Percentiles rank a stretch among this genome's conserved stretches.
Conservation (phyloP, 2,113 vertebrate genomes). For the Artemisiospiza belli region DNA sequence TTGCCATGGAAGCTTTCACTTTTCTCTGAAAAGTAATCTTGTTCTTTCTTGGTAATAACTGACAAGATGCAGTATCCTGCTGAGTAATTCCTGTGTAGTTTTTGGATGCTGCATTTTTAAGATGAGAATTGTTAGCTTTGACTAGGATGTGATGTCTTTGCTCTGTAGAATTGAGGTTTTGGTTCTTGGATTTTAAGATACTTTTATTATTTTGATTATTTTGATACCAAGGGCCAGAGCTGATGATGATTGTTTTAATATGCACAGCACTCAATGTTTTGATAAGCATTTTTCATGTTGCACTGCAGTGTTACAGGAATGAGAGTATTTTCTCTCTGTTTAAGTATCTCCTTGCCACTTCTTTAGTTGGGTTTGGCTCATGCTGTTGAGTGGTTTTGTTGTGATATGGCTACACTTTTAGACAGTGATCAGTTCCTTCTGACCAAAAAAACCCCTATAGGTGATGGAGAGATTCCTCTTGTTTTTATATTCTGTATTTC, state of each 20-base stretch:
- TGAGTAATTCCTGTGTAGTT: background rate
- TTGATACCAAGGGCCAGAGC: background rate
- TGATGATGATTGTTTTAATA: background rate
- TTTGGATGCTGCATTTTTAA: background rate
- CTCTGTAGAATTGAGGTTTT: background rate
- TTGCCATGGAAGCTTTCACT: slow-evolving; percentile 37
- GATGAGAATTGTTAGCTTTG: background rate
- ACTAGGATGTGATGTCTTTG: background rate
- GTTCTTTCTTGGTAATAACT: background rate
- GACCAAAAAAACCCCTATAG: background rate
- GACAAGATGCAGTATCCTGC: background rate
- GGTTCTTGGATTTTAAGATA: background rate
- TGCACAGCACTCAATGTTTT: background rate
- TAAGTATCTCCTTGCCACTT: background rate
- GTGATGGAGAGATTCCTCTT: background rate
- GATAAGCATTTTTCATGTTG: background rate
- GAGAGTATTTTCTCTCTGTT: background rate
- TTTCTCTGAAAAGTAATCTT: background rate
- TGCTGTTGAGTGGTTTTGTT: background rate
- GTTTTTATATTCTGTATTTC: background rate
- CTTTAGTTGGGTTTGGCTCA: background rate
- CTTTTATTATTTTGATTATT: background rate
- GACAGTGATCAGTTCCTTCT: background rate
- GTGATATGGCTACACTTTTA: background rate
- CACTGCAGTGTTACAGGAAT: background rate